phyloP scores from a whole-genome alignment of 2,888 invertebrate genomes.

The Geophilus truncorum region DNA sequence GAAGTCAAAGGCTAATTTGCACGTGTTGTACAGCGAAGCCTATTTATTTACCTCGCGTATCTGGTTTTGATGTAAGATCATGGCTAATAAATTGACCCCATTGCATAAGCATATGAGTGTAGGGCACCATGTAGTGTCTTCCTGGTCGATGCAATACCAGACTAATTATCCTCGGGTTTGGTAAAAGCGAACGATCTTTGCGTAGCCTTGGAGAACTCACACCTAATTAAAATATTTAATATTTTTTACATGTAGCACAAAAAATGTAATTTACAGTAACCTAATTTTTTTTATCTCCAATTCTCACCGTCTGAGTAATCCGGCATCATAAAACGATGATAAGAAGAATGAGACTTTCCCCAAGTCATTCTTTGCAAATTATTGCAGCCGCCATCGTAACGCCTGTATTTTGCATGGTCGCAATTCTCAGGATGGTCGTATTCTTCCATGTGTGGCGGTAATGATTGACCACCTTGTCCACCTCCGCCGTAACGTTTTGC shows the following conservation, averaged over 20 bases:
- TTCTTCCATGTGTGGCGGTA: slow-evolving; percentile 31
- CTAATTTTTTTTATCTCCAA: background rate
- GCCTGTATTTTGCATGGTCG: slow-evolving; percentile 34
- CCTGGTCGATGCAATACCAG: slow-evolving; percentile 36
- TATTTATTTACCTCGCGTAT: slow-evolving; percentile 34
- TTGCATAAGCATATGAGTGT: slow-evolving; percentile 38
- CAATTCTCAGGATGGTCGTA: slow-evolving; percentile 34
- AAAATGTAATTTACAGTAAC: background rate
- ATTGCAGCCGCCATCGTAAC: slow-evolving; percentile 37
- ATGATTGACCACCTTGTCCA: background rate
- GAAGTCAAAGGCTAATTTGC: background rate
- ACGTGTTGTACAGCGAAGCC: background rate
- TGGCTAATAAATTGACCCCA: slow-evolving; percentile 38
- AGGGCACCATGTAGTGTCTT: slow-evolving; percentile 35
- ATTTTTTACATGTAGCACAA: background rate
- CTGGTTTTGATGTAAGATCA: slow-evolving; percentile 37
- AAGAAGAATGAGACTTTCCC: slow-evolving; percentile 36
- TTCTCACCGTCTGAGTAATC: slow-evolving; percentile 37
- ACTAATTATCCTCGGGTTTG: slow-evolving; percentile 37
- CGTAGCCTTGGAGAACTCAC: slow-evolving; percentile 36
- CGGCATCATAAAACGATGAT: slow-evolving; percentile 35
- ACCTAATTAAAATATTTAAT: slow-evolving; percentile 30
- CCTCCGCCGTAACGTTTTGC: slow-evolving; percentile 29
- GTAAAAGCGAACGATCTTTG: slow-evolving; percentile 34
- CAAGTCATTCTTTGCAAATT: slow-evolving; percentile 35